Conservation (phyloP, 2,888 invertebrate genomes). For the Eupithecia insigniata region DNA sequence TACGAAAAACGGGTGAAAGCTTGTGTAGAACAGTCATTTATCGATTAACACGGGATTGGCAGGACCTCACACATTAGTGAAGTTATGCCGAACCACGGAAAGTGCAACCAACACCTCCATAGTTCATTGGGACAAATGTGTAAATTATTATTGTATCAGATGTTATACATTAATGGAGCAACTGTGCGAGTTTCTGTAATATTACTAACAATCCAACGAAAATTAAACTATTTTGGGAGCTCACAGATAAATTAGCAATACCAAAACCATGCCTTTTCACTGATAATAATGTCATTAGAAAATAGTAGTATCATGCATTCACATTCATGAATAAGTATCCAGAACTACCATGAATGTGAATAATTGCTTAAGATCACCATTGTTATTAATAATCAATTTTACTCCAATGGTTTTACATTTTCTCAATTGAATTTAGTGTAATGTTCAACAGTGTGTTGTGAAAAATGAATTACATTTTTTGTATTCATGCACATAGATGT, state of each 20-base stretch:
- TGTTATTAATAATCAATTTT: conserved; percentile 27
- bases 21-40: conserved; percentile 99
- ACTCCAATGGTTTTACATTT: conserved; percentile 15
- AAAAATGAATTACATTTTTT: conserved; percentile 26
- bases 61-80: conserved; percentile 62
- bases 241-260: conserved; percentile 38
- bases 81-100: conserved; percentile 32
- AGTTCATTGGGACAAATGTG: conserved; percentile 75
- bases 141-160: conserved; percentile 54
- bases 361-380: conserved; percentile 20
- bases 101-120: conserved; percentile 64
- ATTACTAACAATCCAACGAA: conserved; percentile 36
- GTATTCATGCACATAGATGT: conserved; percentile 25
- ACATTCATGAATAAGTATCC: conserved; percentile 8
- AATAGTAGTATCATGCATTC: conserved; percentile 11
- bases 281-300: conserved; percentile 19
- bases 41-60: conserved; percentile 88
- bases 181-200: conserved; percentile 55
- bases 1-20: conserved; percentile 99
- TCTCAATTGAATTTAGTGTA: conserved; percentile 24
- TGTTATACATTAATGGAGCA: conserved; percentile 49
- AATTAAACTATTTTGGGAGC: conserved; percentile 35
- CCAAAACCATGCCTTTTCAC: conserved; percentile 37
- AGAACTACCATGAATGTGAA: conserved; percentile 17
- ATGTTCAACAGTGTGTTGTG: conserved; percentile 32